phyloP scores from a whole-genome alignment of 2,113 vertebrate species.

The Pipa parva region DNA sequence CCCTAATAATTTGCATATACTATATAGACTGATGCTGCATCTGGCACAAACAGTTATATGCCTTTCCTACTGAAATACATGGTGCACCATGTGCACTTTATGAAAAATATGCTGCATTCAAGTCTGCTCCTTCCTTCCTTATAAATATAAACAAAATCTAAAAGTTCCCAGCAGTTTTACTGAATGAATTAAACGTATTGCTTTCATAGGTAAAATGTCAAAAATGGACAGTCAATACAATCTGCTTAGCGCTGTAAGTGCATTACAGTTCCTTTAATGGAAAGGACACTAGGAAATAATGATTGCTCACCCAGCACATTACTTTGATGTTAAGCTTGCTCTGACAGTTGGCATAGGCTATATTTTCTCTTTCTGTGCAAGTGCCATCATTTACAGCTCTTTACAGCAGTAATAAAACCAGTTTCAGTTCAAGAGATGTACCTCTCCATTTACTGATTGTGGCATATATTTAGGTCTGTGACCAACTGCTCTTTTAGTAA shows the following conservation, averaged over 20 bases:
- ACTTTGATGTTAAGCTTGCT: background rate
- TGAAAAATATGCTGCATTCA: too few relatives aligned
- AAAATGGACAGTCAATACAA: background rate
- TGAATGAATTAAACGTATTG: background rate
- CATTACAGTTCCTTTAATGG: background rate
- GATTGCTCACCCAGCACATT: background rate
- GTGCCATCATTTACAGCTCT: background rate
- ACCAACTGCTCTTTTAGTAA: too few relatives aligned
- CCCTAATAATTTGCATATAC: background rate
- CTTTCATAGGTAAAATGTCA: background rate
- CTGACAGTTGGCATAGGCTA: background rate
- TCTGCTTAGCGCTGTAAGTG: background rate
- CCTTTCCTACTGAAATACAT: too few relatives aligned
- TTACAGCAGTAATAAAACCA: background rate
- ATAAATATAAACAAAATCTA: too few relatives aligned
- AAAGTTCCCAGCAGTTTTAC: background rate
- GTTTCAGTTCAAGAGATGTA: too few relatives aligned
- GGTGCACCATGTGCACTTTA: too few relatives aligned
- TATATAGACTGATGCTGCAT: background rate
- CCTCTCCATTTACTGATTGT: too few relatives aligned
- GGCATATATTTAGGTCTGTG: too few relatives aligned
- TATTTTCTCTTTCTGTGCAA: background rate
- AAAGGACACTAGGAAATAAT: background rate
- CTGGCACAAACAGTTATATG: too few relatives aligned
- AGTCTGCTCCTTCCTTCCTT: too few relatives aligned